These are phyloP conservation scores for Anneissia japonica DNA, from an alignment of 35 echinoderm and acorn worm species.

Conservation along the genomic window DNA sequence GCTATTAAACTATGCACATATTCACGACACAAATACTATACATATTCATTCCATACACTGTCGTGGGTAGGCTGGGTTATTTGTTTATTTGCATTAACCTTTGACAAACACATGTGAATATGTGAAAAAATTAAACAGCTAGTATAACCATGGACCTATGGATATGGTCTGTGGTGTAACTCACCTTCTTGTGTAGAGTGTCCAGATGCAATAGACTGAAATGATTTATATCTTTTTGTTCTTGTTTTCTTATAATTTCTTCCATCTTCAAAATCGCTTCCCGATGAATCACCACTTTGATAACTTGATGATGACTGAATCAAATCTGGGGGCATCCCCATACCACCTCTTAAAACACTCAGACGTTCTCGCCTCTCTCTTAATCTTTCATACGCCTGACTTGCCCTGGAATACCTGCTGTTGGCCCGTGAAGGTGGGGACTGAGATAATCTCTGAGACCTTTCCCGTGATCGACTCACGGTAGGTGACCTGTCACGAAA, in stretches of 20 bases:
- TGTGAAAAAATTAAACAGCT: no score
- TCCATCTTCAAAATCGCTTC: conserved; percentile 49
- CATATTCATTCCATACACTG: no score
- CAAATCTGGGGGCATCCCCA: conserved; percentile 52
- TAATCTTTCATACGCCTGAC: conserved; percentile 75
- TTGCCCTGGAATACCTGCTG: conserved; percentile 6
- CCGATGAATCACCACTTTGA: conserved; percentile 51
- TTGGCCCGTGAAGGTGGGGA: neutral
- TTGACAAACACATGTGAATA: no score
- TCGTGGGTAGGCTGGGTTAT: no score
- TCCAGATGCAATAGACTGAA: conserved; percentile 40
- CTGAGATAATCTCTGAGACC: neutral
- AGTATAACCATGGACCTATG: no score
- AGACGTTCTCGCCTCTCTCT: conserved; percentile 68
- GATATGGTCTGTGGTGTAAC: neutral
- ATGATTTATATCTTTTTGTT: conserved; percentile 55
- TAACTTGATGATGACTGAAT: conserved; percentile 50
- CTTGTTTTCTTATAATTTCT: conserved; percentile 31
- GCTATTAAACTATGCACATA: no score
- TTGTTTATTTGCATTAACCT: no score
- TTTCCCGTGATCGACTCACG: neutral
- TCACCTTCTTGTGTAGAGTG: conserved; percentile 74
- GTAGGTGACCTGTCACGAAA: neutral
- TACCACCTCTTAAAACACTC: conserved; percentile 64
- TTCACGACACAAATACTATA: no score